These are phyloP conservation scores for Macrostomum cliftonense DNA, from an alignment of 2,888 invertebrate genomes.

Conservation along the genomic window DNA sequence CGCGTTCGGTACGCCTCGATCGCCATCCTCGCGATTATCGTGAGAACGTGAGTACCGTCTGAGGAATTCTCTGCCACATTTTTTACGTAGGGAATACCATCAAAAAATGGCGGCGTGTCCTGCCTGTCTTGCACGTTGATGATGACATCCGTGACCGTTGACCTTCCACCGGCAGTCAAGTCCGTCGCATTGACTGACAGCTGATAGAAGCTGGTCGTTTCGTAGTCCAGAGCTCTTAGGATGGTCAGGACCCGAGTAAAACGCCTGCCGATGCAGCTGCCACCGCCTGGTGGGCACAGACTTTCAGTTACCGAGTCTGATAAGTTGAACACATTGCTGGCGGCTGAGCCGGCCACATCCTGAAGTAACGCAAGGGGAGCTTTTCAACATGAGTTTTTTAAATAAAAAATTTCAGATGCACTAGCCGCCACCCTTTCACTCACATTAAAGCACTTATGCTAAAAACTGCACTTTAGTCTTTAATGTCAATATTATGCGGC, in stretches of 20 bases:
- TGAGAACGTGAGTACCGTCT: slow-evolving; percentile 34
- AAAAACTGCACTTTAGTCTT: too few species aligned
- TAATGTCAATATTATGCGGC: too few species aligned
- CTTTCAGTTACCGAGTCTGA: too few species aligned
- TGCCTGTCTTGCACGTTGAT: slow-evolving; percentile 75
- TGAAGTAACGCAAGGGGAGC: too few species aligned
- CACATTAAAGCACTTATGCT: too few species aligned
- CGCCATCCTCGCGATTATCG: slow-evolving; percentile 71
- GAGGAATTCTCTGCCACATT: slow-evolving; percentile 56
- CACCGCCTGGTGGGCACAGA: too few species aligned
- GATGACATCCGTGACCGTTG: slow-evolving; percentile 58
- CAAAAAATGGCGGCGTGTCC: slow-evolving; percentile 75
- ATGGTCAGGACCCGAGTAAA: slow-evolving; percentile 41
- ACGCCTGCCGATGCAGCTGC: slow-evolving; percentile 39
- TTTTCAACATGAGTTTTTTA: too few species aligned
- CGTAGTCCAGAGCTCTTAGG: slow-evolving; percentile 54
- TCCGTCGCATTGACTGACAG: slow-evolving; percentile 30
- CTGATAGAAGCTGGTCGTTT: slow-evolving; percentile 41
- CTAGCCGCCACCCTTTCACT: too few species aligned
- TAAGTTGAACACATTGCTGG: too few species aligned
- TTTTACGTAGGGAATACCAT: slow-evolving; percentile 64
- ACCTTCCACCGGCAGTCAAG: slow-evolving; percentile 39
- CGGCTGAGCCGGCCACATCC: too few species aligned
- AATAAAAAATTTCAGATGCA: too few species aligned
- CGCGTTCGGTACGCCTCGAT: slow-evolving; percentile 62